Percentiles rank a stretch among this genome's conserved stretches.
These are phyloP conservation scores for human (Homo sapiens) DNA, from an alignment of 2,113 vertebrate species.

Conservation along the genomic window DNA sequence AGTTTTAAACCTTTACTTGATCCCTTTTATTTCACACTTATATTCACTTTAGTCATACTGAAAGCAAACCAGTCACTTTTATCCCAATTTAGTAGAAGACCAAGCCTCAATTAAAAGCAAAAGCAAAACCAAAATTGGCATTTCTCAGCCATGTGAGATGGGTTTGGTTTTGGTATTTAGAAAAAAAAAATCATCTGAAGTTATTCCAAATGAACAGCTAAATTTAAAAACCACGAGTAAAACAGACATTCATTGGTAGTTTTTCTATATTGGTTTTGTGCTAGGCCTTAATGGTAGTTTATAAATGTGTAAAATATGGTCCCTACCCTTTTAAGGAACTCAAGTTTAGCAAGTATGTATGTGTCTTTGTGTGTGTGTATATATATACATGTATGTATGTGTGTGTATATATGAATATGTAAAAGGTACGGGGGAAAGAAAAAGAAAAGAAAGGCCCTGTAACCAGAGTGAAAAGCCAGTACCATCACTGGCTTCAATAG, in stretches of 20 bases:
- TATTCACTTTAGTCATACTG: not conserved
- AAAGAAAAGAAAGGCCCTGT: too few species aligned
- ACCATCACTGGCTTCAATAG: not conserved
- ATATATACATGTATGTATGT: not conserved
- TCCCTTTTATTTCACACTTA: not conserved
- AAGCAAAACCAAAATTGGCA: not conserved
- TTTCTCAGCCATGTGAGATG: not conserved
- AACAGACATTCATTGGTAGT: not conserved
- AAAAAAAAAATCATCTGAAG: not conserved
- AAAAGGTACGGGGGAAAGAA: rapidly evolving
- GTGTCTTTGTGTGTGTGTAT: not conserved
- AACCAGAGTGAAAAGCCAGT: not conserved
- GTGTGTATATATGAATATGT: not conserved
- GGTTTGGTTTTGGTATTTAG: not conserved
- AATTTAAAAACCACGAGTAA: not conserved
- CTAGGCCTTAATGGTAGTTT: not conserved
- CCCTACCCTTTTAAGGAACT: not conserved
- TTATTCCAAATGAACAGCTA: not conserved
- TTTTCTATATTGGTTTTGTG: not conserved
- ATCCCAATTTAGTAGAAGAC: not conserved
- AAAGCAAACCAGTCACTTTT: slow-evolving; percentile 22
- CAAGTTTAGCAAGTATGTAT: not conserved
- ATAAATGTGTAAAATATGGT: not conserved
- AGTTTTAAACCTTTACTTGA: not conserved
- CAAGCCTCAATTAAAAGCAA: not conserved